Percentiles rank a stretch among this genome's conserved stretches.
Conservation (phyloP, 1,140 invertebrate genomes). For the Drosophila jambulina region DNA sequence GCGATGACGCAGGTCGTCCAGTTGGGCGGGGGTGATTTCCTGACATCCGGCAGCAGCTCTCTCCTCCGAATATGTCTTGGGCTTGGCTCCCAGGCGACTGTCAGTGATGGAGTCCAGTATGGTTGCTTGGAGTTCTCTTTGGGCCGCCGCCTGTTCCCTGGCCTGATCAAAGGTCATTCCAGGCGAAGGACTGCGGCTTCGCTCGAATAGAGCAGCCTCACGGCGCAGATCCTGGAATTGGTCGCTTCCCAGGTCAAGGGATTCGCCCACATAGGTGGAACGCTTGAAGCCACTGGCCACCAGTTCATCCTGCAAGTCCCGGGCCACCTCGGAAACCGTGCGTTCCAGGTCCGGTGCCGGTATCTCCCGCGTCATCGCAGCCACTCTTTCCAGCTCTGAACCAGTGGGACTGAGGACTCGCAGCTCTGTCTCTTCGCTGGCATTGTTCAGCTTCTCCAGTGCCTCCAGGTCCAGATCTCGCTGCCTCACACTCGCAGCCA, state of each 20-base stretch:
- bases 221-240: slow-evolving; percentile 45
- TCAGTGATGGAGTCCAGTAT: slow-evolving; percentile 67
- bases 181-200: slow-evolving; percentile 63
- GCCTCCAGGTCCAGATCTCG: slow-evolving; percentile 60
- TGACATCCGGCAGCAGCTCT: slow-evolving; percentile 13
- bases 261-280: slow-evolving; percentile 80
- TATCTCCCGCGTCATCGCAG: slow-evolving; percentile 14
- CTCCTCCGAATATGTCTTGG: slow-evolving; percentile 64
- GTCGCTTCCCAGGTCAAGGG: slow-evolving; percentile 66
- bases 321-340: slow-evolving; percentile 65
- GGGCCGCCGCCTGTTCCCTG: slow-evolving; percentile 40
- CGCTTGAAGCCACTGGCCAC: slow-evolving; percentile 71
- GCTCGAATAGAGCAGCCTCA: slow-evolving; percentile 43
- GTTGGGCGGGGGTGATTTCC: slow-evolving; percentile 43
- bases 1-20: slow-evolving; percentile 69
- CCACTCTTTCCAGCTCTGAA: slow-evolving; percentile 35
- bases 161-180: slow-evolving; percentile 30
- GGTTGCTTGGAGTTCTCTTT: slow-evolving; percentile 64
- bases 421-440: slow-evolving; percentile 71
- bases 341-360: slow-evolving; percentile 61
- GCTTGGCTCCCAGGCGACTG: slow-evolving; percentile 67
- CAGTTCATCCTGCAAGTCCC: slow-evolving; percentile 67
- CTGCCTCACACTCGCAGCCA: slow-evolving; percentile 36
- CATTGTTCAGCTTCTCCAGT: slow-evolving; percentile 52
- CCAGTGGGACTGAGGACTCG: slow-evolving; percentile 53